phyloP scores from a whole-genome alignment of 1,140 invertebrate species.

The Streblospio benedicti region DNA sequence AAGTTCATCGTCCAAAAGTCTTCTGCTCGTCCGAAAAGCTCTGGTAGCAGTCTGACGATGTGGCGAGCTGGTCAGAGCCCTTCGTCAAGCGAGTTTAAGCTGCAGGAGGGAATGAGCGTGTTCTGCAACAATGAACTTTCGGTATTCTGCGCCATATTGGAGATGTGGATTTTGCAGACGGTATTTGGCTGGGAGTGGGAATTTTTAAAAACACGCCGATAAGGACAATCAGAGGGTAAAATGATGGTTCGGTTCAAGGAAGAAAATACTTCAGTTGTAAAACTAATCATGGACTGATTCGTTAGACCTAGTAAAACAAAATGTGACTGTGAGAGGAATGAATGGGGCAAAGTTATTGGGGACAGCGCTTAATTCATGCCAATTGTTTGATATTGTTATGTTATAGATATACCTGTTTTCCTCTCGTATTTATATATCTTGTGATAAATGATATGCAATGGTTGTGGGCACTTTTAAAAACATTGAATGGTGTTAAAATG shows the following conservation, averaged over 20 bases:
- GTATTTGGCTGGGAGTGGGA: constrained; percentile 53
- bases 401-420: too few species aligned
- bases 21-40: constrained; percentile 2
- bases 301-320: constrained; percentile 49
- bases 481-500: too few species aligned
- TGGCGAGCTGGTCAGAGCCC: constrained; percentile 10
- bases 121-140: constrained; percentile 49
- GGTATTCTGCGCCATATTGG: constrained; percentile 51
- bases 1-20: constrained; percentile 1
- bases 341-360: constrained; percentile 49
- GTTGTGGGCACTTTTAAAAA: too few species aligned
- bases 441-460: too few species aligned
- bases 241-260: constrained; percentile 51
- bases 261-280: constrained; percentile 50
- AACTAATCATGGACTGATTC: constrained; percentile 49
- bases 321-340: constrained; percentile 53
- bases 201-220: too few species aligned
- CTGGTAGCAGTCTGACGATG: not conserved
- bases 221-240: constrained; percentile 48
- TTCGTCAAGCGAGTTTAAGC: constrained; percentile 25
- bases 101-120: constrained; percentile 46
- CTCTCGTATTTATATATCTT: too few species aligned
- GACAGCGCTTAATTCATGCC: too few species aligned
- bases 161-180: constrained; percentile 51
- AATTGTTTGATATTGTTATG: too few species aligned